phyloP scores from a whole-genome alignment of 2,888 invertebrate genomes.

The Cheilosia vulpina region DNA sequence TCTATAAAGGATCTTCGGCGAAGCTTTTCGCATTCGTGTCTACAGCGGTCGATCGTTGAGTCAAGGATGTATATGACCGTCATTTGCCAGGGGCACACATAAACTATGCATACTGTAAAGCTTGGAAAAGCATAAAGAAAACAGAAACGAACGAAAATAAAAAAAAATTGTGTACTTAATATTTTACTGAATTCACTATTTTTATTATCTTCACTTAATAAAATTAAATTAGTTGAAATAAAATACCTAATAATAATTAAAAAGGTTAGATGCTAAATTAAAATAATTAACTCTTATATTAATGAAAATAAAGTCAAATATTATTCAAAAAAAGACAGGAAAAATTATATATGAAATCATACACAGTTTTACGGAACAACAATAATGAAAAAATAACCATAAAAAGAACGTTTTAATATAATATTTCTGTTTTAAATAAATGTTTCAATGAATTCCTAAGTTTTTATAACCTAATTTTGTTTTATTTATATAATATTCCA shows the following conservation, averaged over 20 bases:
- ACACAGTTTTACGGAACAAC: conserved; percentile 45
- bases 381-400: conserved; percentile 40
- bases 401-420: conserved; percentile 2
- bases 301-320: conserved; percentile 56
- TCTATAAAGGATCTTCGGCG: too few relatives aligned
- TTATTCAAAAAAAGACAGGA: conserved; percentile 37
- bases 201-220: conserved; percentile 56
- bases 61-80: background rate
- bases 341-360: conserved; percentile 38
- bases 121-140: background rate
- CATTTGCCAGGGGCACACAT: background rate
- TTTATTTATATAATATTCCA: conserved; percentile 32
- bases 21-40: too few relatives aligned
- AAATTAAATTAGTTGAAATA: conserved; percentile 63
- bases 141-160: conserved; percentile 12
- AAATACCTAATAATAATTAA: conserved; percentile 62
- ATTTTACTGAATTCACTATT: conserved; percentile 69
- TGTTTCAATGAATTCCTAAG: conserved; percentile 14
- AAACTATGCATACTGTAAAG: too few relatives aligned
- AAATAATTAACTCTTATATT: conserved; percentile 50
- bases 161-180: conserved; percentile 39
- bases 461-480: conserved; percentile 3
- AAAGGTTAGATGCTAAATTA: conserved; percentile 52
- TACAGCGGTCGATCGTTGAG: too few relatives aligned
- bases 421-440: conserved; percentile 2